phyloP scores from a whole-genome alignment of 2,113 vertebrate species.

The Arizona elegans region DNA sequence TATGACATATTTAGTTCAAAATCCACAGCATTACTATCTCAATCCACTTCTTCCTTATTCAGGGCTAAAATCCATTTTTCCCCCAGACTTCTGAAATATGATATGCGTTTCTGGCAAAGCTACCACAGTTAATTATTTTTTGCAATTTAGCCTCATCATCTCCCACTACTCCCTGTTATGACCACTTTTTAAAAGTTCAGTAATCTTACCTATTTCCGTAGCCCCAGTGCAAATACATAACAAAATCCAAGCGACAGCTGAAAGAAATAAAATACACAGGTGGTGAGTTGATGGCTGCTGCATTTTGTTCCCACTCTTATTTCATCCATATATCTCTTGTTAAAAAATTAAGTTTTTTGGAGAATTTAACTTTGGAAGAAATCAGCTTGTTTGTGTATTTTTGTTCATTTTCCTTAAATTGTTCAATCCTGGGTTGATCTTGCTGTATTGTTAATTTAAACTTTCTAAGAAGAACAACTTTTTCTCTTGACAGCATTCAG shows the following conservation, averaged over 20 bases:
- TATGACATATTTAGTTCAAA: background rate
- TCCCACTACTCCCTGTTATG: background rate
- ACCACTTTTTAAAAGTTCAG: constrained; percentile 41
- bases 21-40: background rate
- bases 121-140: constrained; percentile 8
- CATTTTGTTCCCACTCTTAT: constrained; percentile 31
- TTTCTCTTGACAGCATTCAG: background rate
- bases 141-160: background rate
- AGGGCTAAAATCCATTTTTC: background rate
- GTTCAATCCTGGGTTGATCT: background rate
- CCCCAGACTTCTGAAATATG: constrained; percentile 11
- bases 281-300: constrained; percentile 29
- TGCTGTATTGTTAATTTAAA: constrained; percentile 15
- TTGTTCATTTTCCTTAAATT: background rate
- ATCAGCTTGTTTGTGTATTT: background rate
- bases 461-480: constrained; percentile 31
- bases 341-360: constrained; percentile 49
- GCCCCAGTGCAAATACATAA: constrained; percentile 31
- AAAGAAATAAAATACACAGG: constrained; percentile 50
- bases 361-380: constrained; percentile 32
- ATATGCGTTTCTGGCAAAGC: background rate
- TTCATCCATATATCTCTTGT: constrained; percentile 36
- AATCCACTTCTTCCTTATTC: constrained; percentile 12
- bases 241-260: constrained; percentile 43
- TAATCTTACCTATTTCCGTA: constrained; percentile 52